These are phyloP conservation scores for Hylaeus volcanicus DNA, from an alignment of 1,140 invertebrate genomes.

Conservation along the genomic window DNA sequence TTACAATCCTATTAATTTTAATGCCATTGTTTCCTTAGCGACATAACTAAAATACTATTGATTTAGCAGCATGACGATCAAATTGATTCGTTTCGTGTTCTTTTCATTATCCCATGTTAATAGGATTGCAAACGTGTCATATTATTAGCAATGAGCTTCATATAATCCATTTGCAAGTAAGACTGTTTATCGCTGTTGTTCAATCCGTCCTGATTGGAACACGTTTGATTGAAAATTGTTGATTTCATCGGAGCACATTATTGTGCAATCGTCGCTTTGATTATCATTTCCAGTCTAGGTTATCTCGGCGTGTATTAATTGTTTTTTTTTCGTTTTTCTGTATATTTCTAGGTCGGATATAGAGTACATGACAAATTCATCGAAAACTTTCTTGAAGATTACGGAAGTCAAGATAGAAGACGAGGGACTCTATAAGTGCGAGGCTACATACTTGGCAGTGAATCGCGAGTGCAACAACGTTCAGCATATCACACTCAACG, in stretches of 20 bases:
- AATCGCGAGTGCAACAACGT: conserved; percentile 88
- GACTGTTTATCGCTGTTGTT: neutral
- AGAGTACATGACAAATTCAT: conserved; percentile 83
- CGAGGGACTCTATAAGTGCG: conserved; percentile 91
- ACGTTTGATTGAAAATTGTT: neutral
- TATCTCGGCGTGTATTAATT: neutral
- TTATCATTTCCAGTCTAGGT: neutral
- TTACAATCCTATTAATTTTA: conserved; percentile 18
- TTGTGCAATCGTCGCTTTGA: neutral
- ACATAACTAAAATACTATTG: conserved; percentile 29
- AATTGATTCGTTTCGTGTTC: conserved; percentile 57
- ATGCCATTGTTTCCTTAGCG: conserved; percentile 39
- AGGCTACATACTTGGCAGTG: conserved; percentile 91
- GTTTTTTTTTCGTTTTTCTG: neutral
- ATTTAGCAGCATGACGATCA: conserved; percentile 37
- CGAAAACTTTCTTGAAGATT: conserved; percentile 85
- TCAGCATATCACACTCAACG: conserved; percentile 89
- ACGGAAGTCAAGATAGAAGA: conserved; percentile 86
- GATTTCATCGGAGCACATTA: neutral
- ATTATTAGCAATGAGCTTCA: neutral
- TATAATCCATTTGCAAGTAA: conserved; percentile 3
- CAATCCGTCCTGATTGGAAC: neutral
- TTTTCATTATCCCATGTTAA: conserved; percentile 55
- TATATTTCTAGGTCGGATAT: conserved; percentile 84
- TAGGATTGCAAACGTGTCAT: conserved; percentile 34